phyloP scores from a whole-genome alignment of 2,888 invertebrate genomes.

The Caenorhabditis sp. region DNA sequence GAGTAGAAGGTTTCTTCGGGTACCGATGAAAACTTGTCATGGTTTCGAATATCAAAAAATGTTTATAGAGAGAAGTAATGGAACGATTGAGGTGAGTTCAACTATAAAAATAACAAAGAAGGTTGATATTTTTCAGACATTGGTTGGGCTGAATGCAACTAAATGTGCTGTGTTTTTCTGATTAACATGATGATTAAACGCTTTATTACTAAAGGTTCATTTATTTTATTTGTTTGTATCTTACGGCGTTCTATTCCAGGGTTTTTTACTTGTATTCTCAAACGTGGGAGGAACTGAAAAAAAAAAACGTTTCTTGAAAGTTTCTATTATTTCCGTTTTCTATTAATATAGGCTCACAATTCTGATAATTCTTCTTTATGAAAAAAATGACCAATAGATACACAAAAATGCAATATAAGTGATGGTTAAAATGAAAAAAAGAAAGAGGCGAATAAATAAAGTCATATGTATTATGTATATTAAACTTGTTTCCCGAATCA shows the following conservation, averaged over 20 bases:
- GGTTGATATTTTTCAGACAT: no score
- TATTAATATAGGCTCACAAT: no score
- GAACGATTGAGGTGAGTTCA: not conserved
- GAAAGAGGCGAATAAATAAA: not conserved
- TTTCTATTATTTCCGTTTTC: not conserved
- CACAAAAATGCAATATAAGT: not conserved
- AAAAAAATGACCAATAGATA: not conserved
- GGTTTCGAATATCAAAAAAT: not conserved
- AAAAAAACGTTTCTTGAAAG: no score
- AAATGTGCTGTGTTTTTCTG: not conserved
- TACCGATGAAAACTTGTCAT: not conserved
- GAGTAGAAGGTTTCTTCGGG: not conserved
- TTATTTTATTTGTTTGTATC: not conserved
- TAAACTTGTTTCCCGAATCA: conserved; percentile 2
- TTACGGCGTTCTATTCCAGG: no score
- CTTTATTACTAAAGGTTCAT: not conserved
- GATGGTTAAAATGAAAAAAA: not conserved
- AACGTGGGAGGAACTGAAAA: no score
- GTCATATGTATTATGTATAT: not conserved
- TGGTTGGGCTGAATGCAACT: not conserved
- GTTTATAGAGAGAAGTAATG: not conserved
- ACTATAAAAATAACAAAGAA: no score
- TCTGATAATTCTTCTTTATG: no score
- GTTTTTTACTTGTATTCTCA: no score
- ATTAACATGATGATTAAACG: not conserved